These are phyloP conservation scores for Rallus limicola DNA, from an alignment of 2,113 vertebrate genomes.

Conservation along the genomic window DNA sequence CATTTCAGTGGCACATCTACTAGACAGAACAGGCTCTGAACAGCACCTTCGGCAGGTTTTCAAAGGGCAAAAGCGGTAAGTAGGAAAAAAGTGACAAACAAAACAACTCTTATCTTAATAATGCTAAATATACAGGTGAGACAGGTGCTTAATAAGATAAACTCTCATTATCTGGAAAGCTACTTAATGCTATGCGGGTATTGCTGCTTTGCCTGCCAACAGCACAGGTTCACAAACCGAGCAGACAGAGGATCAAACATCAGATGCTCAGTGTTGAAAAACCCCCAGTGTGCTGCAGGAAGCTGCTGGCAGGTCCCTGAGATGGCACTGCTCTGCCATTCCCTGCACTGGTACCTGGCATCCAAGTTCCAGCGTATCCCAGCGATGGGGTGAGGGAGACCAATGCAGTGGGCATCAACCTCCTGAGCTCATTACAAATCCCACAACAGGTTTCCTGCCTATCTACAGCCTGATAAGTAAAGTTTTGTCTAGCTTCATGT, in stretches of 20 bases:
- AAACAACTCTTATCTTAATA: neutral
- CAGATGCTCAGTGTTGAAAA: neutral
- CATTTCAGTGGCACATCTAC: neutral
- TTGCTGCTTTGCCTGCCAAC: neutral
- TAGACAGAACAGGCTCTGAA: neutral
- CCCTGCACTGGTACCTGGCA: neutral
- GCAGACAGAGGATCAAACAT: neutral
- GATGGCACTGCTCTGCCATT: neutral
- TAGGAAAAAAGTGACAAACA: neutral
- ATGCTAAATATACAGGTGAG: neutral
- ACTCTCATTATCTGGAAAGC: neutral
- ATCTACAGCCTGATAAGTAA: neutral
- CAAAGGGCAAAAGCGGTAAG: neutral
- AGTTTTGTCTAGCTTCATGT: neutral
- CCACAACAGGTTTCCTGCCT: neutral
- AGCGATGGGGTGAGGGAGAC: fast-evolving
- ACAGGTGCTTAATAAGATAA: neutral
- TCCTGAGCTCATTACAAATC: neutral
- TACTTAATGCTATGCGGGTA: fast-evolving
- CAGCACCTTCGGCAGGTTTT: neutral
- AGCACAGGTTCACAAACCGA: neutral
- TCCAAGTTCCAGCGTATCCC: neutral
- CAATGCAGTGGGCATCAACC: fast-evolving
- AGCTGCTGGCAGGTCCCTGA: neutral
- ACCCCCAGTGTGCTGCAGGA: fast-evolving